These are phyloP conservation scores for Plebejus argus DNA, from an alignment of 2,888 invertebrate genomes.

Conservation along the genomic window DNA sequence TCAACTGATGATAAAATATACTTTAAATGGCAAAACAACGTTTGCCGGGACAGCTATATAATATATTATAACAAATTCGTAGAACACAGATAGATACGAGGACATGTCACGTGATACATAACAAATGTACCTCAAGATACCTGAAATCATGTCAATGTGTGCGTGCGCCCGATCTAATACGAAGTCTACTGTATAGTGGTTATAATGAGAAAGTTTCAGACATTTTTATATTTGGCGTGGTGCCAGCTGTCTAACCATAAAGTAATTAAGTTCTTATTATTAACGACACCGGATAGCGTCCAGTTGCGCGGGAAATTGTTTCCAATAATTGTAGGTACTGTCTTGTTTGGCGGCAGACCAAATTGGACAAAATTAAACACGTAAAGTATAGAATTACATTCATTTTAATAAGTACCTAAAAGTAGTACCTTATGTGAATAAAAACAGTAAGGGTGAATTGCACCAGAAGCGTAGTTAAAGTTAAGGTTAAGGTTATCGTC, in stretches of 20 bases:
- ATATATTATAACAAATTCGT: too few relatives aligned
- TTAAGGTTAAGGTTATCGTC: too few relatives aligned
- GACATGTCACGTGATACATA: not conserved
- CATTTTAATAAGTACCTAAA: not conserved
- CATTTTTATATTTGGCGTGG: slow-evolving; percentile 33
- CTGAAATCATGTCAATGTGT: not conserved
- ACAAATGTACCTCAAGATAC: not conserved
- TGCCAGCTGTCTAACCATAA: slow-evolving; percentile 29
- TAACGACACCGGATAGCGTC: slow-evolving; percentile 29
- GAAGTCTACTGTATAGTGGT: not conserved
- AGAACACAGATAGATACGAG: not conserved
- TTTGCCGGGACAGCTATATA: too few relatives aligned
- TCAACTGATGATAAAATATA: too few relatives aligned
- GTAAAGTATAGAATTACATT: too few relatives aligned
- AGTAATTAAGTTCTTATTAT: slow-evolving; percentile 35
- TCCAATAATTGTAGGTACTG: slow-evolving; percentile 30
- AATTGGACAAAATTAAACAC: slow-evolving; percentile 27
- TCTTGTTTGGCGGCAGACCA: slow-evolving; percentile 32
- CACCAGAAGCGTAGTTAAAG: too few relatives aligned
- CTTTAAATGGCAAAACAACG: too few relatives aligned
- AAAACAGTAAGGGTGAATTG: too few relatives aligned
- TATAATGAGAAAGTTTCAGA: slow-evolving; percentile 4
- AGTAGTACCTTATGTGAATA: not conserved
- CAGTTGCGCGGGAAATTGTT: slow-evolving; percentile 34
- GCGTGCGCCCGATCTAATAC: not conserved